These are phyloP conservation scores for Acrocyrtus sp. DNA, from an alignment of 2,888 invertebrate genomes.

Conservation along the genomic window DNA sequence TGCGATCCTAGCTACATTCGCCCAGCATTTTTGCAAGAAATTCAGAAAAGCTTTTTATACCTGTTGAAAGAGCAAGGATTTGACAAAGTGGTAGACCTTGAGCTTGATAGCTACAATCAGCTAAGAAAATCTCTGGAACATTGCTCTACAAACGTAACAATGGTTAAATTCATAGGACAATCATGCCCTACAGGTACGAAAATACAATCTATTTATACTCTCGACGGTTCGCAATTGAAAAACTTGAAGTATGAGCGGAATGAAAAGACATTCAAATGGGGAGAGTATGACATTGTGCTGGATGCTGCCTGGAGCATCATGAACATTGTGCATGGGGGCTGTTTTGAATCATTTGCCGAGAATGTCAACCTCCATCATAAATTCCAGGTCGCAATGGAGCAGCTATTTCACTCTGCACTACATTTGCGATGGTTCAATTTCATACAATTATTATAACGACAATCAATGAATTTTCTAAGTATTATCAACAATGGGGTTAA, in stretches of 20 bases:
- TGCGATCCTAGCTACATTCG: constrained; percentile 52
- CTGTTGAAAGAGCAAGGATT: constrained; percentile 54
- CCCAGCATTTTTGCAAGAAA: constrained; percentile 43
- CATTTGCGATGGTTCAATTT: constrained; percentile 47
- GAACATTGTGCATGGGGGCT: constrained; percentile 51
- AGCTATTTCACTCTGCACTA: constrained; percentile 42
- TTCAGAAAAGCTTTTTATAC: constrained; percentile 49
- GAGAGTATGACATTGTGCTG: constrained; percentile 46
- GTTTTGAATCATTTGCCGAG: constrained; percentile 36
- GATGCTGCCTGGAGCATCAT: constrained; percentile 51
- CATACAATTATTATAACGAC: no score
- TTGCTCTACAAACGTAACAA: constrained; percentile 18
- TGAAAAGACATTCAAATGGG: constrained; percentile 46
- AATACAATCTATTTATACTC: neutral
- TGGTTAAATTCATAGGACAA: constrained; percentile 26
- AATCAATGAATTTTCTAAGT: no score
- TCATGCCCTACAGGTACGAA: constrained; percentile 21
- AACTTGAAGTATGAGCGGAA: neutral
- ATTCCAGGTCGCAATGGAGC: constrained; percentile 48
- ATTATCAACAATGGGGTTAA: no score
- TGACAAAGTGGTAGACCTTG: constrained; percentile 42
- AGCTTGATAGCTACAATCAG: constrained; percentile 32
- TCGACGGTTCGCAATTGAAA: neutral
- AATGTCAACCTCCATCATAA: constrained; percentile 53
- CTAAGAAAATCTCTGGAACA: constrained; percentile 21